phyloP scores from a whole-genome alignment of 2,113 vertebrate species.

The Rhea pennata region DNA sequence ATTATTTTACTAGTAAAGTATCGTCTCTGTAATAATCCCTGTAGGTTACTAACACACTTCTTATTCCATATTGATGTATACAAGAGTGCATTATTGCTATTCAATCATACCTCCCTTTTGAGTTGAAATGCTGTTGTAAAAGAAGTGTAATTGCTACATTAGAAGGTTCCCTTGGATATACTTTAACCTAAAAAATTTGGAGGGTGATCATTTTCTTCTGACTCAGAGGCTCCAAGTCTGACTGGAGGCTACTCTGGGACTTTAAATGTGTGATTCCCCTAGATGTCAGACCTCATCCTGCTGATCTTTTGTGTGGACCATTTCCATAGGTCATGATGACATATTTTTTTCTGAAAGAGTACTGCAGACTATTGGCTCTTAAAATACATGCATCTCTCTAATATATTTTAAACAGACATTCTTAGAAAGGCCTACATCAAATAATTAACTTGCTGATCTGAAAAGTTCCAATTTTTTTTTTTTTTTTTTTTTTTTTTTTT shows the following conservation, averaged over 20 bases:
- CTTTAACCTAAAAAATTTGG: not conserved
- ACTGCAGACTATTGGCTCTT: not conserved
- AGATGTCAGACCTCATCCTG: not conserved
- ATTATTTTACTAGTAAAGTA: not conserved
- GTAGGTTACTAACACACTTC: not conserved
- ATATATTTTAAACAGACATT: not conserved
- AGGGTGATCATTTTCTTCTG: not conserved
- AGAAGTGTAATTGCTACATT: not conserved
- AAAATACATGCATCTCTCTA: not conserved
- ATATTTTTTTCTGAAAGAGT: not conserved
- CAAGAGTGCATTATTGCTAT: slow-evolving; percentile 77
- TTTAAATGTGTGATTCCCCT: not conserved
- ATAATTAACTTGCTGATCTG: not conserved
- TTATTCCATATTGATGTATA: slow-evolving; percentile 46
- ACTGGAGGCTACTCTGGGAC: not conserved
- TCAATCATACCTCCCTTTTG: slow-evolving; percentile 77
- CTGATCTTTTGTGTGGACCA: not conserved
- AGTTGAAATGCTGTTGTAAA: not conserved
- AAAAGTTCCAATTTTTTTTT: not conserved
- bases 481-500: not conserved
- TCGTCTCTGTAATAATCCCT: not conserved
- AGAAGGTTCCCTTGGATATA: not conserved
- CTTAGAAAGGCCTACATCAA: not conserved
- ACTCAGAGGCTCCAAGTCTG: not conserved
- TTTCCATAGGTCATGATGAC: not conserved